Conservation (phyloP, 2,797 vertebrate species). For the Leucoraja ocellata region DNA sequence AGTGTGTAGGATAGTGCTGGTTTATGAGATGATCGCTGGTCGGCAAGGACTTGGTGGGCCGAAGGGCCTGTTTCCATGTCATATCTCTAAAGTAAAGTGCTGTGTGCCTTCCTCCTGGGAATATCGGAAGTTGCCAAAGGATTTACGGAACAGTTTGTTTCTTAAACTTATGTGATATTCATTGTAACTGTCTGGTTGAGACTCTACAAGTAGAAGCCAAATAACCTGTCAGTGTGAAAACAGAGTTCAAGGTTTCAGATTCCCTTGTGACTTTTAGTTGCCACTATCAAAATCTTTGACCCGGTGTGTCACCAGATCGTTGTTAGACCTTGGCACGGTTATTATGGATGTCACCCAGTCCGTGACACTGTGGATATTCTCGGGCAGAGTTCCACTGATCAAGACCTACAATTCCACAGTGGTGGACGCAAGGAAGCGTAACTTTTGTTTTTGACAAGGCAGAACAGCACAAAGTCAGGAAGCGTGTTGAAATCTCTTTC, state of each 20-base stretch:
- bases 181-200: background rate
- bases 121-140: background rate
- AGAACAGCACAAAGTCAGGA: background rate
- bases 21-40: too few relatives aligned
- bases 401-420: background rate
- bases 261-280: background rate
- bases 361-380: background rate
- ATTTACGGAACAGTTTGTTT: background rate
- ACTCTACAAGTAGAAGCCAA: background rate
- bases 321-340: background rate
- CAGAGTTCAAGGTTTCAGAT: background rate
- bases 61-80: too few relatives aligned
- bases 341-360: background rate
- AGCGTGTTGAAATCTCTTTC: background rate
- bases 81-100: too few relatives aligned
- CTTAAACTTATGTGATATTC: background rate
- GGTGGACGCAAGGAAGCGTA: background rate
- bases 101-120: background rate
- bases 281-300: background rate
- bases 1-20: too few relatives aligned
- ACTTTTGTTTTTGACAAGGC: background rate
- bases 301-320: background rate
- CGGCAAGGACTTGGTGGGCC: too few relatives aligned
- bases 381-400: background rate
- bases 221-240: background rate